These are phyloP conservation scores for Cosmia pyralina DNA, from an alignment of 2,888 invertebrate species.

Conservation along the genomic window DNA sequence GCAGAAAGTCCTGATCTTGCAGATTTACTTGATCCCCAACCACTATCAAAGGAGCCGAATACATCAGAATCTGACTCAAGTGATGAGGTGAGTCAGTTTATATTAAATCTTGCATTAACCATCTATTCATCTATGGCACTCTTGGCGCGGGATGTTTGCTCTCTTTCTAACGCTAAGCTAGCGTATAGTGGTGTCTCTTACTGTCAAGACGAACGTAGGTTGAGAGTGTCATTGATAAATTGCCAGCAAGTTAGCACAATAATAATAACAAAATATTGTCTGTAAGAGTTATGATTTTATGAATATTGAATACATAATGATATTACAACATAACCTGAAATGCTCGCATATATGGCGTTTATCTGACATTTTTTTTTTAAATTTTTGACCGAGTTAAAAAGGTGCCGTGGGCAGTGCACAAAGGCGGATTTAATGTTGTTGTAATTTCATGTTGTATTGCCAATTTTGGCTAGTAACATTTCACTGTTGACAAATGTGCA, in stretches of 20 bases:
- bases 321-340: slow-evolving; percentile 16
- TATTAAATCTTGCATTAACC: slow-evolving; percentile 13
- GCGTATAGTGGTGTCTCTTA: slow-evolving; percentile 6
- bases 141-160: slow-evolving; percentile 3
- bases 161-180: slow-evolving; percentile 17
- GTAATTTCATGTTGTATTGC: no score
- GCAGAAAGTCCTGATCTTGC: no score
- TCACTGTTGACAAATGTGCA: no score
- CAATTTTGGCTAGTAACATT: no score
- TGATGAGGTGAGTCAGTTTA: slow-evolving; percentile 51
- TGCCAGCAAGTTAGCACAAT: background rate
- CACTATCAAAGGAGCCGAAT: no score
- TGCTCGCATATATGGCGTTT: background rate
- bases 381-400: no score
- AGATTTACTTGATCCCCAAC: no score
- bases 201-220: background rate
- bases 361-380: no score
- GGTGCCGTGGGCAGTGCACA: no score
- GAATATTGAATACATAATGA: background rate
- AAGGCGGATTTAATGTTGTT: no score
- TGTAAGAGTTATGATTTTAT: background rate
- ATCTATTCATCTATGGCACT: slow-evolving; percentile 30
- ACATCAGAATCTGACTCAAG: no score
- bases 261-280: background rate
- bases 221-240: slow-evolving; percentile 22